Percentiles rank a stretch among this genome's conserved stretches.
These are phyloP conservation scores for Neodiprion virginianus DNA, from an alignment of 1,140 invertebrate genomes.

Conservation along the genomic window DNA sequence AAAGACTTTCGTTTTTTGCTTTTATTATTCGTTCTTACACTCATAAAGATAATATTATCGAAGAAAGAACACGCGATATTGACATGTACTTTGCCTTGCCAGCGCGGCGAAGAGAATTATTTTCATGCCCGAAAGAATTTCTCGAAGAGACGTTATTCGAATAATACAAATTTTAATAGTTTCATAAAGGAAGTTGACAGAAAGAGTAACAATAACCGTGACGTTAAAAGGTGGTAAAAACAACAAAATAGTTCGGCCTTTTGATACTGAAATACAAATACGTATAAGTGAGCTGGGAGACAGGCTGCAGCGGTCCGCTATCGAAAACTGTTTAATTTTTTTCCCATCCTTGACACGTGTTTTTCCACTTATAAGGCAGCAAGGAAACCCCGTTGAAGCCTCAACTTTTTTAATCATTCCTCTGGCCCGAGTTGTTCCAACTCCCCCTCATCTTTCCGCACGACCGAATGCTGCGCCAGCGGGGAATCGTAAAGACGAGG, in stretches of 20 bases:
- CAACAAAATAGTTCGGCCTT: not conserved
- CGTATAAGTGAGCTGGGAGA: not conserved
- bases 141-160: not conserved
- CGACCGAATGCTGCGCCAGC: not conserved
- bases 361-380: conserved; percentile 4
- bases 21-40: not conserved
- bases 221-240: not conserved
- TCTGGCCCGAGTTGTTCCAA: not conserved
- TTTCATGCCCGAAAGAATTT: not conserved
- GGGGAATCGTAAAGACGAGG: conserved; percentile 2
- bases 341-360: conserved; percentile 13
- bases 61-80: not conserved
- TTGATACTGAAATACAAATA: not conserved
- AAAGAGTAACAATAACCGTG: not conserved
- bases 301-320: not conserved
- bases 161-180: not conserved
- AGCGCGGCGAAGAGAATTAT: not conserved
- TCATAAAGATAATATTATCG: not conserved
- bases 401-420: conserved; percentile 3
- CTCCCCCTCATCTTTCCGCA: not conserved
- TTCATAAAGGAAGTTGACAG: no score
- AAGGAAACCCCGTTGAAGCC: not conserved
- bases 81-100: not conserved
- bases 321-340: conserved; percentile 8
- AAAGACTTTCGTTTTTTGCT: not conserved